phyloP scores from a whole-genome alignment of 2,797 vertebrate species.

The Alosa sapidissima region DNA sequence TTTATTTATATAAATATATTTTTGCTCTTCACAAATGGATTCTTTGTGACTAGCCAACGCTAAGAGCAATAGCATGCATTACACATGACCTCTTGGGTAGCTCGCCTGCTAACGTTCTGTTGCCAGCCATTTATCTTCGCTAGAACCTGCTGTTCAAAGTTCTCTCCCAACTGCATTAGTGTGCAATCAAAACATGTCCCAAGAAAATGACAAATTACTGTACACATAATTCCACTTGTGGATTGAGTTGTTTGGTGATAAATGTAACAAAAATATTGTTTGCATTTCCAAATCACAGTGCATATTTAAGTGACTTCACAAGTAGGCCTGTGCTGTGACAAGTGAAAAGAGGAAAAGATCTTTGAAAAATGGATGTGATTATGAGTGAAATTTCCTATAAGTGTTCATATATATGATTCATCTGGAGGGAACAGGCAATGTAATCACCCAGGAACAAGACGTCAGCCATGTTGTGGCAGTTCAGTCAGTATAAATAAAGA shows the following conservation, averaged over 20 bases:
- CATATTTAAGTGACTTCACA: neutral
- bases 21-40: neutral
- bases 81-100: neutral
- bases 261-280: neutral
- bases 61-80: neutral
- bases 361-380: conserved; percentile 15
- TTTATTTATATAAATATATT: neutral
- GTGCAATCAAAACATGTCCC: neutral
- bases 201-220: neutral
- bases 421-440: neutral
- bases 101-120: neutral
- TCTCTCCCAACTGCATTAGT: neutral
- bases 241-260: neutral
- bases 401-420: neutral
- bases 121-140: neutral
- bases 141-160: neutral
- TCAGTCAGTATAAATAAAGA: neutral
- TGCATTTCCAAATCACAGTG: neutral
- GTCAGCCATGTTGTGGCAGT: neutral
- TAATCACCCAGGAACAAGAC: neutral
- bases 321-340: neutral
- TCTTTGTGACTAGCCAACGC: neutral
- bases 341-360: neutral
- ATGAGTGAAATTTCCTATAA: neutral
- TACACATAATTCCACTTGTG: neutral